Evolutionary conservation across 2,888 invertebrate species (phyloP).

Genomic region (Abscondita cerata): DNA sequence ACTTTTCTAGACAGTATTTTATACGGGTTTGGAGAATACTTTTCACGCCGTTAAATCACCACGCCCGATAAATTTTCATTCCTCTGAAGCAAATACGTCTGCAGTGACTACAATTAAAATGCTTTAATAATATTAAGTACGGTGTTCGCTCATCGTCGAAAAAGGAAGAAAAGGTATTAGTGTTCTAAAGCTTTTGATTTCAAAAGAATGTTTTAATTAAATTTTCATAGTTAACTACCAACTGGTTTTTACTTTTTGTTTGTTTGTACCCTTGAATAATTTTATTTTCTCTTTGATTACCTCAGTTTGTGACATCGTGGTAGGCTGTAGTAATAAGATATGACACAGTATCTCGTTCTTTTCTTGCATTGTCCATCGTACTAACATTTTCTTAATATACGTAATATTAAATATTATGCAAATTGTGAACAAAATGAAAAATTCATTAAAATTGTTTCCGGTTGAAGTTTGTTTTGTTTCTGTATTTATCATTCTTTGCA

Average conservation of each 20-base stretch:
- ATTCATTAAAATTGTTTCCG: conserved; percentile 1
- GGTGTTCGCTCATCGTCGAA: conserved; percentile 29
- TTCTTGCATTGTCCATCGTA: not conserved
- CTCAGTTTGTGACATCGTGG: not conserved
- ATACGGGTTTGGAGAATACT: conserved; percentile 4
- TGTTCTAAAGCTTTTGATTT: conserved; percentile 30
- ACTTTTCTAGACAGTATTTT: conserved; percentile 9
- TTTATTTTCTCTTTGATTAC: not conserved
- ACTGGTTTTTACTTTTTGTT: conserved; percentile 11
- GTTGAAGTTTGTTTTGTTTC: not conserved
- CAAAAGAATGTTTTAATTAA: conserved; percentile 38
- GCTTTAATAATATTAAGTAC: conserved; percentile 33
- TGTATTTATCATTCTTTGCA: no score
- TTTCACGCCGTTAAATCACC: conserved; percentile 21
- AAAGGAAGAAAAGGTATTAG: conserved; percentile 27
- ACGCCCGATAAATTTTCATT: conserved; percentile 27
- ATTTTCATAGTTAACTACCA: conserved; percentile 30
- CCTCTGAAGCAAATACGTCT: conserved; percentile 20
- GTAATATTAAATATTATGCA: conserved; percentile 5
- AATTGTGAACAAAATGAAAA: conserved; percentile 4
- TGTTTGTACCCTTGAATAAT: not conserved
- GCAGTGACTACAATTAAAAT: conserved; percentile 30
- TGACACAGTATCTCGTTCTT: not conserved
- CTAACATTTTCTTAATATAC: not conserved
- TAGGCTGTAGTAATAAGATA: not conserved